phyloP scores from a whole-genome alignment of 1,140 invertebrate species.

The Cydia amplana region DNA sequence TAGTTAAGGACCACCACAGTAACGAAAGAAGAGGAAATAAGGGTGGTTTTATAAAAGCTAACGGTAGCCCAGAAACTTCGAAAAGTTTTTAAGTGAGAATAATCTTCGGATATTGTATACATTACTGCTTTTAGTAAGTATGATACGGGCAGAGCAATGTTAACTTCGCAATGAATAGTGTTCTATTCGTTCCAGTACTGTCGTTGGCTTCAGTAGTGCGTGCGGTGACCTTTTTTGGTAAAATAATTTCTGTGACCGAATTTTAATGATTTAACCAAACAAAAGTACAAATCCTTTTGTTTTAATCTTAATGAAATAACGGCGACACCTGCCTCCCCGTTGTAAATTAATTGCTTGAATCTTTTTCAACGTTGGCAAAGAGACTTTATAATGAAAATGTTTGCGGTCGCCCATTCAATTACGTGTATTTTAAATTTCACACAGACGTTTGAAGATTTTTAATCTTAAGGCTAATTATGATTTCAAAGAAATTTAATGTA shows the following conservation, averaged over 20 bases:
- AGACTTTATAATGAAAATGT: conserved; percentile 21
- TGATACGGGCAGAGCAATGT: no score
- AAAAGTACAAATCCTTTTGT: conserved; percentile 27
- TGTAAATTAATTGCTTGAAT: conserved; percentile 27
- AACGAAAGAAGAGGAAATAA: background rate
- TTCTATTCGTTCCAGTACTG: background rate
- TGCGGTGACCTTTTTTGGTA: conserved; percentile 11
- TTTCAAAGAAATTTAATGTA: no score
- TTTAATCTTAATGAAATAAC: conserved; percentile 31
- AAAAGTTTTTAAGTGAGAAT: background rate
- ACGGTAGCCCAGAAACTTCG: background rate
- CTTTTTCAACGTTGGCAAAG: background rate
- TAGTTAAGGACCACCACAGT: background rate
- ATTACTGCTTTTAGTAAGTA: background rate
- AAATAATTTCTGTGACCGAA: background rate
- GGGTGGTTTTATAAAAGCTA: background rate
- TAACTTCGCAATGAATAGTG: background rate
- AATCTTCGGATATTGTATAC: background rate
- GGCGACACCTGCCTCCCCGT: conserved; percentile 23
- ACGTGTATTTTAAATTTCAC: background rate
- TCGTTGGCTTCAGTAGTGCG: background rate
- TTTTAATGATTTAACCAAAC: conserved; percentile 27
- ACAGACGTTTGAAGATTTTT: background rate
- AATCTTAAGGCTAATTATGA: background rate
- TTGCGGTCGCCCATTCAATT: conserved; percentile 5